These are phyloP conservation scores for Morinoia aosen DNA, from an alignment of 2,888 invertebrate species.

Conservation along the genomic window DNA sequence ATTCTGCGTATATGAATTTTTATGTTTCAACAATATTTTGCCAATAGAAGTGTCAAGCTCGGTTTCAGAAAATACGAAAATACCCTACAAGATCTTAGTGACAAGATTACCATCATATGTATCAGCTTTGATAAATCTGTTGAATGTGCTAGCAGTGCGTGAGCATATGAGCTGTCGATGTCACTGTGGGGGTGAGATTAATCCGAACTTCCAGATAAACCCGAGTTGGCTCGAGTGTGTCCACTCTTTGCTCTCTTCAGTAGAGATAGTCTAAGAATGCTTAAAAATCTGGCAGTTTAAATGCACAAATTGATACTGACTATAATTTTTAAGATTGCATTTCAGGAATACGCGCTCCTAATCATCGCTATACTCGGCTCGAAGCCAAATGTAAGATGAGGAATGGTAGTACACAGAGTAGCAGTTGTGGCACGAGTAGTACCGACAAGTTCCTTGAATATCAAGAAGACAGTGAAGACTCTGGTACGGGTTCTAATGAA, in stretches of 20 bases:
- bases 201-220: neutral
- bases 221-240: neutral
- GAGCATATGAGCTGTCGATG: neutral
- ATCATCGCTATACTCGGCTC: neutral
- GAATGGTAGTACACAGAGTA: neutral
- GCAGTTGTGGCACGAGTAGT: neutral
- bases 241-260: neutral
- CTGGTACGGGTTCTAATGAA: neutral
- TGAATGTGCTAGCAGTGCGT: neutral
- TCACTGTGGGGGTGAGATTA: neutral
- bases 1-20: no score
- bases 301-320: neutral
- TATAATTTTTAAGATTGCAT: neutral
- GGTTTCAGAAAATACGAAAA: neutral
- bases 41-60: neutral
- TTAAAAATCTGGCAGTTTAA: neutral
- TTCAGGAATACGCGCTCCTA: neutral
- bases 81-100: neutral
- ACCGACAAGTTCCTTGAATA: neutral
- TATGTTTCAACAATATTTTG: neutral
- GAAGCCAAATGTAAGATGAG: neutral
- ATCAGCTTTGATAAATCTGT: neutral
- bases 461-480: neutral
- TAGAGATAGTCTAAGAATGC: neutral
- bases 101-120: neutral